phyloP scores from a whole-genome alignment of 2,113 vertebrate genomes.

The Genyomyrus donnyi region DNA sequence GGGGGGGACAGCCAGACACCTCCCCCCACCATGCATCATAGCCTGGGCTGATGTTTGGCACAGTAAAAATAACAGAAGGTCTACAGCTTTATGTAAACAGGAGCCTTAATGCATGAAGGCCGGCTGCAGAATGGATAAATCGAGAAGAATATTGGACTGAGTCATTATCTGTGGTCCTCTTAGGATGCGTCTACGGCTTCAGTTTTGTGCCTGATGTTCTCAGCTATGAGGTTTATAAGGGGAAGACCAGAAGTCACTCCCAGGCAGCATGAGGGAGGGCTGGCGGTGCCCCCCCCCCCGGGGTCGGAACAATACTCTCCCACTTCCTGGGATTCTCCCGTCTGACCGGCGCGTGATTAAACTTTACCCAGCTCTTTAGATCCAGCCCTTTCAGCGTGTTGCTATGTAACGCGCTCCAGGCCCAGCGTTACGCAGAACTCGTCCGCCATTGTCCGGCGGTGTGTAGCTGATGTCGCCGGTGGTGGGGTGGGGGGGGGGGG shows the following conservation, averaged over 20 bases:
- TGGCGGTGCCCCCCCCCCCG: slow-evolving; percentile 44
- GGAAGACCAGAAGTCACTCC: not conserved
- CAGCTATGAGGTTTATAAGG: not conserved
- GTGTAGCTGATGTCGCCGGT: slow-evolving; percentile 34
- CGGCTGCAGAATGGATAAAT: not conserved
- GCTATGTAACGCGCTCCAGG: slow-evolving; percentile 59
- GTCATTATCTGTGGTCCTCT: not conserved
- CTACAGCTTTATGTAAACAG: not conserved
- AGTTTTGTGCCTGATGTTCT: not conserved
- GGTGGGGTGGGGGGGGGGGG: too few relatives aligned
- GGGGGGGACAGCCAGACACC: not conserved
- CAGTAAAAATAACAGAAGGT: not conserved
- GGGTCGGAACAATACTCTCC: slow-evolving; percentile 28
- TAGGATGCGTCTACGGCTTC: not conserved
- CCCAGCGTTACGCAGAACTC: slow-evolving; percentile 41
- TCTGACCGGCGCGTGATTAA: slow-evolving; percentile 54
- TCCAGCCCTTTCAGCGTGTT: slow-evolving; percentile 57
- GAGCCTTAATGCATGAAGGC: not conserved
- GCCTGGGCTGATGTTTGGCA: not conserved
- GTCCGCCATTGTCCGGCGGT: not conserved
- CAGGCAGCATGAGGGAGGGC: slow-evolving; percentile 34
- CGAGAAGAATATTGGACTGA: not conserved
- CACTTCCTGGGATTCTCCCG: slow-evolving; percentile 46
- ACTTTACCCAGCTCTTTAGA: slow-evolving; percentile 57
- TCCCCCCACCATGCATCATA: not conserved